Conservation (phyloP, 2,888 invertebrate genomes). For the Cylloceria caligata region DNA sequence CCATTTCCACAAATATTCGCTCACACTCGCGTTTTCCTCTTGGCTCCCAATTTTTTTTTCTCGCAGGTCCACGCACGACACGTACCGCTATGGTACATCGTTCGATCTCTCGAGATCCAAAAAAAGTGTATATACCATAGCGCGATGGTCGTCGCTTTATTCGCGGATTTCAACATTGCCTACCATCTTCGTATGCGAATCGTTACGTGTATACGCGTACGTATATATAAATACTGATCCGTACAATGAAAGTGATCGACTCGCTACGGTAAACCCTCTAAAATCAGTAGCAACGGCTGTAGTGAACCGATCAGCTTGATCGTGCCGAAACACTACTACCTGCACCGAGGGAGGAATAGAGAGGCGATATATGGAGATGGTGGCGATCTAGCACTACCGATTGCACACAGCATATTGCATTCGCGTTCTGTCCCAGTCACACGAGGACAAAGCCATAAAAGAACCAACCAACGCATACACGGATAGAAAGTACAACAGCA, state of each 20-base stretch:
- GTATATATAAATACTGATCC: background rate
- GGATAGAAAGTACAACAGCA: constrained; percentile 7
- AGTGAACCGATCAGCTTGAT: constrained; percentile 17
- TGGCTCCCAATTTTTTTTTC: constrained; percentile 30
- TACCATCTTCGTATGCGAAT: background rate
- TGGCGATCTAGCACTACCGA: constrained; percentile 23
- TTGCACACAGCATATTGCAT: constrained; percentile 35
- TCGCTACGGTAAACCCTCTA: background rate
- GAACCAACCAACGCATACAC: constrained; percentile 4
- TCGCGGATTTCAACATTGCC: constrained; percentile 5
- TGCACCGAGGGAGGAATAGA: constrained; percentile 19
- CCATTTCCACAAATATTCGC: constrained; percentile 53
- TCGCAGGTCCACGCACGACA: constrained; percentile 10
- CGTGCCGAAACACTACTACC: constrained; percentile 15
- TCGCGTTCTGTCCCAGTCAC: constrained; percentile 7
- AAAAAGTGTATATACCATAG: constrained; percentile 6
- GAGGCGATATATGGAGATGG: constrained; percentile 33
- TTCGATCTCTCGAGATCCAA: constrained; percentile 8
- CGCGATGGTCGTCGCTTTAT: constrained; percentile 3
- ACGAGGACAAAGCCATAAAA: constrained; percentile 10
- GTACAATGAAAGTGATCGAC: constrained; percentile 10
- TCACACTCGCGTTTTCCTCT: constrained; percentile 22
- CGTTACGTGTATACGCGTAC: background rate
- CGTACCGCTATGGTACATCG: constrained; percentile 10
- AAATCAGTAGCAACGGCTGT: constrained; percentile 22